Percentiles rank a stretch among this genome's conserved stretches.
These are phyloP conservation scores for Seriola quinqueradiata DNA, from an alignment of 2,113 vertebrate species.

Conservation along the genomic window DNA sequence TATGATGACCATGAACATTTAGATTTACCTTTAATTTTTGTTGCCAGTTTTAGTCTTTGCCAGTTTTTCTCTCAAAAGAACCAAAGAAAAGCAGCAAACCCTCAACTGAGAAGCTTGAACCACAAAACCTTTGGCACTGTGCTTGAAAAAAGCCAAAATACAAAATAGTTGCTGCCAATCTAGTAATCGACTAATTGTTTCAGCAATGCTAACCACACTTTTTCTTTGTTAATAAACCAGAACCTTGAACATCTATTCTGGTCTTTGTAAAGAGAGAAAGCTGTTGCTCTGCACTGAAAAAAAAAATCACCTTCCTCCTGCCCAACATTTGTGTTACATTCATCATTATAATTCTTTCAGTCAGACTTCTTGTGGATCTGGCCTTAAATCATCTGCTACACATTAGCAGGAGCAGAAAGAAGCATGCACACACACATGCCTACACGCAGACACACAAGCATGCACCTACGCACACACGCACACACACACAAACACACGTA, in stretches of 20 bases:
- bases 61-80: background rate
- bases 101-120: background rate
- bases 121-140: background rate
- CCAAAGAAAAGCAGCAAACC: background rate
- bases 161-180: background rate
- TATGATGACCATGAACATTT: background rate
- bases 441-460: background rate
- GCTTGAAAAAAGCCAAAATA: background rate
- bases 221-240: background rate
- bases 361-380: constrained; percentile 64
- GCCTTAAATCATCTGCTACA: constrained; percentile 80
- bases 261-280: background rate
- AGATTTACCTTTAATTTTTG: too few species aligned
- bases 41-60: background rate
- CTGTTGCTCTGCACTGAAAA: constrained; percentile 1
- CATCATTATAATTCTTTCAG: constrained; percentile 70
- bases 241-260: background rate
- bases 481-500: constrained; percentile 24
- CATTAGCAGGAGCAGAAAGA: constrained; percentile 74
- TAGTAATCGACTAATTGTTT: background rate
- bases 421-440: constrained; percentile 41
- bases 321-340: constrained; percentile 70
- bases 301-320: constrained; percentile 37
- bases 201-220: background rate
- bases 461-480: constrained; percentile 20